Evolutionary conservation across 1,140 invertebrate genomes (phyloP).

Genomic region (Notospermus geniculatus): DNA sequence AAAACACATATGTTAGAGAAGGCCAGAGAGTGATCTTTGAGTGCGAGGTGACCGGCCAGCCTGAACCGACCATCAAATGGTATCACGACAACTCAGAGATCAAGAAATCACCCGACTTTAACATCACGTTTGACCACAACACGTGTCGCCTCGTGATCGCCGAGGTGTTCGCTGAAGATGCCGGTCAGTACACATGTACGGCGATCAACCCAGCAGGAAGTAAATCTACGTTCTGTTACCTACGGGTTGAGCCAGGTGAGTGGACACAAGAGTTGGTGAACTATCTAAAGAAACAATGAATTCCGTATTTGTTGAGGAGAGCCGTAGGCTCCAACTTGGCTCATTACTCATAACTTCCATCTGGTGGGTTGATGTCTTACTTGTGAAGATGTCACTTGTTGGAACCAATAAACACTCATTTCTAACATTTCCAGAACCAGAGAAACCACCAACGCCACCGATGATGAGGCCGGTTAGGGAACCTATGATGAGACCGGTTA

Average conservation of each 20-base stretch:
- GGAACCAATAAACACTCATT: too few relatives aligned
- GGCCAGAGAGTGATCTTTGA: constrained; percentile 69
- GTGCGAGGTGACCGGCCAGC: constrained; percentile 71
- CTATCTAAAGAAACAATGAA: too few relatives aligned
- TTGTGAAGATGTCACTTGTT: too few relatives aligned
- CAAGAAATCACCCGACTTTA: constrained; percentile 42
- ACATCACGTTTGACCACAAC: constrained; percentile 43
- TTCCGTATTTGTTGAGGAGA: too few relatives aligned
- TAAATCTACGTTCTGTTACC: constrained; percentile 47
- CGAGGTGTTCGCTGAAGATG: constrained; percentile 93
- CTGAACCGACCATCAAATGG: constrained; percentile 72
- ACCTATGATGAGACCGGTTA: too few relatives aligned
- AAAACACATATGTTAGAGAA: constrained; percentile 64
- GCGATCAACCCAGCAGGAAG: constrained; percentile 62
- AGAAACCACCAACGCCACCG: too few relatives aligned
- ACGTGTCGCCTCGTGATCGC: constrained; percentile 75
- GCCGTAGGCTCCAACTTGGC: too few relatives aligned
- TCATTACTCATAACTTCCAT: too few relatives aligned
- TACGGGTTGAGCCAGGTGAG: constrained; percentile 18
- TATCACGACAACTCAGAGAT: constrained; percentile 65
- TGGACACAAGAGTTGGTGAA: too few relatives aligned
- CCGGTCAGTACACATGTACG: constrained; percentile 92
- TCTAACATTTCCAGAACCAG: too few relatives aligned
- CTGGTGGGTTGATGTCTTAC: too few relatives aligned
- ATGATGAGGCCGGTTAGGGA: too few relatives aligned